phyloP scores from a whole-genome alignment of 1,140 invertebrate species.

The Ostrea denselamellosa region DNA sequence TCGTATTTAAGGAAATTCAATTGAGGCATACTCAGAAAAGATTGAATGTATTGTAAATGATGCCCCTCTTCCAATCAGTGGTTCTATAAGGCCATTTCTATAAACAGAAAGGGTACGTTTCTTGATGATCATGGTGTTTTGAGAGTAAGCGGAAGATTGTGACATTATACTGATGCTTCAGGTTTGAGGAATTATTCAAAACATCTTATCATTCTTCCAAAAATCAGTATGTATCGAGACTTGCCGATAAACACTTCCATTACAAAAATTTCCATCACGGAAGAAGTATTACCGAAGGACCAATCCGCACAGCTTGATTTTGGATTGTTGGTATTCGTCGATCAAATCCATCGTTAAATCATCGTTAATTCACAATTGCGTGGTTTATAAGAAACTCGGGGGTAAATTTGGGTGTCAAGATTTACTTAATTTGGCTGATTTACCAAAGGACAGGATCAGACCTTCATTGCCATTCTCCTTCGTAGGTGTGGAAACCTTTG shows the following conservation, averaged over 20 bases:
- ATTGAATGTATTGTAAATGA: background rate
- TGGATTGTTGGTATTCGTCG: constrained; percentile 60
- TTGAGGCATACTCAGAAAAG: background rate
- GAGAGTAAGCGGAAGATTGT: constrained; percentile 60
- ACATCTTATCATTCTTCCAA: constrained; percentile 60
- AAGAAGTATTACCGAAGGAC: constrained; percentile 46
- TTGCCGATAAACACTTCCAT: constrained; percentile 58
- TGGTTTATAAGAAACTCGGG: constrained; percentile 45
- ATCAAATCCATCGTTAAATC: no score
- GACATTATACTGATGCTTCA: background rate
- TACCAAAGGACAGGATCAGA: constrained; percentile 44
- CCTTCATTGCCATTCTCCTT: constrained; percentile 45
- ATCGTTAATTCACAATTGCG: constrained; percentile 51
- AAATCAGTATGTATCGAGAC: constrained; percentile 38
- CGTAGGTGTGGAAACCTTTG: constrained; percentile 50
- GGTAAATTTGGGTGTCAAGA: constrained; percentile 36
- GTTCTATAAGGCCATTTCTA: constrained; percentile 45
- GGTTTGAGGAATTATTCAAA: background rate
- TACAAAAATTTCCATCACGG: constrained; percentile 59
- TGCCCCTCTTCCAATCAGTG: background rate
- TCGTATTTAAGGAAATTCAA: constrained; percentile 24
- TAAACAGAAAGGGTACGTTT: no score
- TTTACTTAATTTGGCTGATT: constrained; percentile 58
- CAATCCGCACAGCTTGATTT: constrained; percentile 56
- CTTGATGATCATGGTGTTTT: constrained; percentile 56